Evolutionary conservation across 2,113 vertebrate species (phyloP).

Genomic region (Haliaeetus leucogaster): DNA sequence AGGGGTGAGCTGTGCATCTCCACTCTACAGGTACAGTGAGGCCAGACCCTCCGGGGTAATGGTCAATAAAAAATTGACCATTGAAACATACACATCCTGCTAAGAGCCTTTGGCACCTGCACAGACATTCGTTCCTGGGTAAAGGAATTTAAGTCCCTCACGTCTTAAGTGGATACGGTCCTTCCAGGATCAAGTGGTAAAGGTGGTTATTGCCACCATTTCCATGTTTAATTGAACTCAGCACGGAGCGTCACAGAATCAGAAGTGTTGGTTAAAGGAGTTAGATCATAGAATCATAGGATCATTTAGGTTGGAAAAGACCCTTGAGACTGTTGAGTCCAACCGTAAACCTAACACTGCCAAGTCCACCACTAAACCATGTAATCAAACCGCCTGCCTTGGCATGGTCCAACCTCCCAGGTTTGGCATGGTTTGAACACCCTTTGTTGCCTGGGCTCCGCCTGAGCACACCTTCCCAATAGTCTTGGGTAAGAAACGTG

Average conservation of each 20-base stretch:
- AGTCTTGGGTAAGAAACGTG: neutral
- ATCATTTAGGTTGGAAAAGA: neutral
- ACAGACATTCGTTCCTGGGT: neutral
- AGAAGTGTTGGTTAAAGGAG: neutral
- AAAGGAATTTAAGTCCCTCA: neutral
- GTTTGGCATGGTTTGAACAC: neutral
- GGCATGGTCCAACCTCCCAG: neutral
- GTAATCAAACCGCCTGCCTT: neutral
- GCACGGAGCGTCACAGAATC: neutral
- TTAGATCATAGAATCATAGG: neutral
- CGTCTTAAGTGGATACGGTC: accelerated
- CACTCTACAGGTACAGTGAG: neutral
- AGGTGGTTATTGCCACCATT: neutral
- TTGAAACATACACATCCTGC: neutral
- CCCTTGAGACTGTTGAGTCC: neutral
- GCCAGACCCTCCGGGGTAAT: neutral
- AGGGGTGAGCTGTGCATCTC: neutral
- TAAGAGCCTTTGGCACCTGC: neutral
- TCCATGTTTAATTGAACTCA: neutral
- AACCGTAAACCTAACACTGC: neutral
- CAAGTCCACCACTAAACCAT: neutral
- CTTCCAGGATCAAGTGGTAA: neutral
- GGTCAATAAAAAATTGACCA: neutral
- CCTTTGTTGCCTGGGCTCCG: neutral
- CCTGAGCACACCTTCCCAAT: neutral